Base-by-base conservation (phyloP, 2,888 invertebrate genomes). In the Caenorhabditis sp. region DNA sequence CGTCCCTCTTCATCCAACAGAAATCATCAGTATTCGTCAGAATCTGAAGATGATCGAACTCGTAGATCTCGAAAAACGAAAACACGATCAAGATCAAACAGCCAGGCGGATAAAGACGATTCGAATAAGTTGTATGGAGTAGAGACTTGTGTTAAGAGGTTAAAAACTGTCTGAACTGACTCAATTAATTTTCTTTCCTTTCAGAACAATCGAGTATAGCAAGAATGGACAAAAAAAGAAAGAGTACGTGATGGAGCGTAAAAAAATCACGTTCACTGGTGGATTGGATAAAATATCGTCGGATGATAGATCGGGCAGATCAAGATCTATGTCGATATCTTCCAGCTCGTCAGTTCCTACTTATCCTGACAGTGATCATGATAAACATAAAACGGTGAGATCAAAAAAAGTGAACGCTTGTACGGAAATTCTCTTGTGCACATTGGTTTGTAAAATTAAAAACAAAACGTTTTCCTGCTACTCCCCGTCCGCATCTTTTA, bases 311-410 rank as follows among this genome's bases (percentile, higher is more conserved):
- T 23, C 24, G 5, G 5, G 14, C 5, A 37, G 59, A 49, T 49
- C 59, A 8, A 49, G 59, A 24, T 58, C 58, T 14, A 12, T 53
- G n/a, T 43, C 55, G 51, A 27, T 60, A 0, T 59, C 66, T n/a
- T 36, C 51, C 6, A 43, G 14, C 14, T 66, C 70, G 1, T 50
- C 70, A 26, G 43, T 65, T 8, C 58, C 62, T 1, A 66, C 70
- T 3, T 71, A 67, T 60, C 63, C 63, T 6, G 68, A 62, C 23
- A 14, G 19, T 6, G 58, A 61, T 4, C 60, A 58, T 19, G 61
- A 57, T 21, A 61, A 62, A 1, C 37, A 58, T 12, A 65, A 54
- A 23, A 27, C 26, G 17, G 50, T 21, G 31, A 36, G 50, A n/a
- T 36, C 12, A 12, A 36, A 12, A 36, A 36, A 36, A 36, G 36